These are phyloP conservation scores for Caloenas nicobarica DNA, from an alignment of 2,113 vertebrate genomes.

Conservation along the genomic window DNA sequence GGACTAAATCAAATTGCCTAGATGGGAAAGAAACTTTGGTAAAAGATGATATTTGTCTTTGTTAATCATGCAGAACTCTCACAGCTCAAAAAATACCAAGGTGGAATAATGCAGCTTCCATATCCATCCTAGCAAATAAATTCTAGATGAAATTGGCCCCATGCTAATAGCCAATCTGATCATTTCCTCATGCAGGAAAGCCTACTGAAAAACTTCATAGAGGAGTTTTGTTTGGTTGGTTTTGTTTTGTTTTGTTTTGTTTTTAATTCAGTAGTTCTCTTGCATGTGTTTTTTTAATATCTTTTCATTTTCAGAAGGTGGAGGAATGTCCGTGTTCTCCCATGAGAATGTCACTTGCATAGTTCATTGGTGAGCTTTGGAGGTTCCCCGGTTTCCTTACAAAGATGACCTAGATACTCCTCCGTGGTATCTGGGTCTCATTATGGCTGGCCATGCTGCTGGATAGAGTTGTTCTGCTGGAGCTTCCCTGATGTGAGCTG, in stretches of 20 bases:
- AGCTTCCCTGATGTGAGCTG: neutral
- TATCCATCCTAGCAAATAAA: conserved; percentile 12
- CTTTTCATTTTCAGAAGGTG: neutral
- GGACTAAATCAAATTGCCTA: conserved; percentile 31
- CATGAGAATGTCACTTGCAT: fast-evolving
- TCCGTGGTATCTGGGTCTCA: neutral
- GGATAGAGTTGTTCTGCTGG: neutral
- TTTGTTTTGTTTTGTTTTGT: fast-evolving
- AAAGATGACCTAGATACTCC: neutral
- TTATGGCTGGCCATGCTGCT: neutral
- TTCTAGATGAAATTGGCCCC: neutral
- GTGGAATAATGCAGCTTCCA: neutral
- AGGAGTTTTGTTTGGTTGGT: neutral
- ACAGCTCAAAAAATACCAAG: neutral
- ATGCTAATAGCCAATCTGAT: neutral
- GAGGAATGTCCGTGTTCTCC: neutral
- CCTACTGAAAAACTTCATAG: neutral
- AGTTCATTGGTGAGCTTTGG: fast-evolving
- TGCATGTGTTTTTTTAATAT: neutral
- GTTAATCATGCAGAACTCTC: conserved; percentile 23
- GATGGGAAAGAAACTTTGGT: conserved; percentile 16
- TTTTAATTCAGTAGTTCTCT: neutral
- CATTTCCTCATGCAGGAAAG: neutral
- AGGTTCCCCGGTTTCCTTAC: neutral
- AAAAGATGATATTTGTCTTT: conserved; percentile 55